These are phyloP conservation scores for Tamandua tetradactyla DNA, from an alignment of 2,797 vertebrate genomes.

Conservation along the genomic window DNA sequence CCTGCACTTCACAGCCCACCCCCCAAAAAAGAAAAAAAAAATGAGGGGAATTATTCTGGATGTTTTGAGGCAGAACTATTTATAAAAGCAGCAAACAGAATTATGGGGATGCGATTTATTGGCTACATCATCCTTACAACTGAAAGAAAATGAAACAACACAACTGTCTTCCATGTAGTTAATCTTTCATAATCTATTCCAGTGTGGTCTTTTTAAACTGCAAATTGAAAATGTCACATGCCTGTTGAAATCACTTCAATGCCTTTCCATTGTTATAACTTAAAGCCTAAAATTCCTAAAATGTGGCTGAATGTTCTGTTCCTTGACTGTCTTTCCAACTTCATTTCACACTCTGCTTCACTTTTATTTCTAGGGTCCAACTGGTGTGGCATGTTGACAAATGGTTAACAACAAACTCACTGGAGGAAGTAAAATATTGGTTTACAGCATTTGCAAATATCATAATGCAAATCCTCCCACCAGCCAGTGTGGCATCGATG, in stretches of 20 bases:
- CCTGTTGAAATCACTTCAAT: background rate
- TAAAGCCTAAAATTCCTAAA: background rate
- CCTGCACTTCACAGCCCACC: too few relatives aligned
- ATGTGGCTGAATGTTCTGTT: background rate
- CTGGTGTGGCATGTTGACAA: background rate
- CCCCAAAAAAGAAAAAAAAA: too few relatives aligned
- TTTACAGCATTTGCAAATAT: background rate
- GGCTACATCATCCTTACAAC: background rate
- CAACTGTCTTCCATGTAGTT: background rate
- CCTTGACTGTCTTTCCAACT: background rate
- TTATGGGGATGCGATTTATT: background rate
- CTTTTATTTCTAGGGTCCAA: background rate
- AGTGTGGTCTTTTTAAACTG: background rate
- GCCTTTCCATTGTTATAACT: background rate
- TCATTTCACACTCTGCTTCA: background rate
- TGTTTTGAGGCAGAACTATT: background rate
- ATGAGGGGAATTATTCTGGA: background rate
- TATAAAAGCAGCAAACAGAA: background rate
- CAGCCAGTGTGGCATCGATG: background rate
- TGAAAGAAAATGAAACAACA: background rate
- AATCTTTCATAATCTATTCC: constrained; percentile 21
- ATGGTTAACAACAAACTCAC: background rate
- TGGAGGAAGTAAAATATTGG: background rate
- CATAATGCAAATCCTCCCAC: background rate
- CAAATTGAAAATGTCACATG: background rate